These are phyloP conservation scores for Tympanoctomys barrerae DNA, from an alignment of 2,797 vertebrate species.

Conservation along the genomic window DNA sequence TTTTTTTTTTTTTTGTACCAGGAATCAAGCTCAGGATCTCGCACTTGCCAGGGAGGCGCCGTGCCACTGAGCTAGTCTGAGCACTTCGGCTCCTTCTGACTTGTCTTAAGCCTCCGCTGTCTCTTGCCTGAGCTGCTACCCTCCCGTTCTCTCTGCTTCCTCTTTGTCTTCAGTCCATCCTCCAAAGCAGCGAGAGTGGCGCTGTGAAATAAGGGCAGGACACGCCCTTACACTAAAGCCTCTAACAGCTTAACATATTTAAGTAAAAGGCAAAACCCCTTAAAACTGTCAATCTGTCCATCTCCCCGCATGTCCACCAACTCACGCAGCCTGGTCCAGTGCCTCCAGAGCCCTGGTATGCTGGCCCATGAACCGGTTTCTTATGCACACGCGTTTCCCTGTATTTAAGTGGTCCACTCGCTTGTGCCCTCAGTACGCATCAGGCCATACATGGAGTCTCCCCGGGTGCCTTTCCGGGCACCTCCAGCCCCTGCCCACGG, in stretches of 20 bases:
- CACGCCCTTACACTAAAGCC: not conserved
- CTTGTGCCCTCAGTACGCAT: not conserved
- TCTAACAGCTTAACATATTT: not conserved
- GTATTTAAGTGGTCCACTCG: not conserved
- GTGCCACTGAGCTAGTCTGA: not conserved
- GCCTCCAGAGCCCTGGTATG: not conserved
- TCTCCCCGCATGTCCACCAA: not conserved
- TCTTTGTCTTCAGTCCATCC: not conserved
- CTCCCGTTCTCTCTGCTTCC: not conserved
- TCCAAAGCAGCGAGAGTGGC: not conserved
- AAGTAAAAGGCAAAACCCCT: conserved; percentile 6
- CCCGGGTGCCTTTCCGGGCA: not conserved
- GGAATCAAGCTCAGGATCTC: no score
- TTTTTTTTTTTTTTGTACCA: no score
- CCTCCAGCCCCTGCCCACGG: not conserved
- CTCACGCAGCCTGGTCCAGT: not conserved
- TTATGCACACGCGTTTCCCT: not conserved
- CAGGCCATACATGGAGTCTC: not conserved
- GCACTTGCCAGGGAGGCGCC: no score
- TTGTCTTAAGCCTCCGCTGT: not conserved
- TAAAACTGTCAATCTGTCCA: not conserved
- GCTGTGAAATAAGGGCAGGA: not conserved
- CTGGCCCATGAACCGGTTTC: not conserved
- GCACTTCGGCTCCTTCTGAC: not conserved
- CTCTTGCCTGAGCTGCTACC: not conserved